Base-by-base conservation (phyloP, 2,888 invertebrate species). In the Agriopis aurantiaria region DNA sequence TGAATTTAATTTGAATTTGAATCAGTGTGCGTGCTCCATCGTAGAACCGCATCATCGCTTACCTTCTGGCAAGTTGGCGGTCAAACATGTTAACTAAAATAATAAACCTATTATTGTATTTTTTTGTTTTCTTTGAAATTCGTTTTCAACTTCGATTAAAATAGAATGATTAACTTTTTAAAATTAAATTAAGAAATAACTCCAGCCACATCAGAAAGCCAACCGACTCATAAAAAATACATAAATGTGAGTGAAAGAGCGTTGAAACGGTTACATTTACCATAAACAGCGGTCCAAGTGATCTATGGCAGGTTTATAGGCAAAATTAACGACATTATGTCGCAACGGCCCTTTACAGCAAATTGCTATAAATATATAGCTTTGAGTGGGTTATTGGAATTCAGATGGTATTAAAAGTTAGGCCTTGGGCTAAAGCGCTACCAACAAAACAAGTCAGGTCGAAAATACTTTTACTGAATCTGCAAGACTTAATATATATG, bases 141-240 rank as follows among this genome's bases (percentile, higher is more conserved):
- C 1, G 23, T 33, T 33, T 33, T 33, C 23, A 33, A 1, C 23
- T 33, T 33, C 23, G 3, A 33, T 33, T 33, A 1, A 33, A 33
- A 33, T 33, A n/a, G n/a, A n/a, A n/a, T n/a, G n/a, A n/a, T n/a
- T n/a, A n/a, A n/a, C n/a, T n/a, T n/a, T n/a, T n/a, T n/a, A 17
- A 14, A 49, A 14, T 49, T 49, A 14, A n/a, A 49, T 14, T 49
- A 5, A 49, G 6, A 49, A 55, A 8, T 1, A 40, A 46, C 58
- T 17, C 56, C 10, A 43, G 17, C 52, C 61, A 63, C 63, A 63
- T 63, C 23, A 55, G 17, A 61, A 43, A 40, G 8, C 43, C 40
- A 43, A 14, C 63, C 62, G 53, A 11, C 53, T n/a, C 63, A 63
- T 63, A 55, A 63, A 63, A 63, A 33, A 48, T 12, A 45, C 63